These are phyloP conservation scores for Penaeus indicus DNA, from an alignment of 1,140 invertebrate species.

Conservation along the genomic window DNA sequence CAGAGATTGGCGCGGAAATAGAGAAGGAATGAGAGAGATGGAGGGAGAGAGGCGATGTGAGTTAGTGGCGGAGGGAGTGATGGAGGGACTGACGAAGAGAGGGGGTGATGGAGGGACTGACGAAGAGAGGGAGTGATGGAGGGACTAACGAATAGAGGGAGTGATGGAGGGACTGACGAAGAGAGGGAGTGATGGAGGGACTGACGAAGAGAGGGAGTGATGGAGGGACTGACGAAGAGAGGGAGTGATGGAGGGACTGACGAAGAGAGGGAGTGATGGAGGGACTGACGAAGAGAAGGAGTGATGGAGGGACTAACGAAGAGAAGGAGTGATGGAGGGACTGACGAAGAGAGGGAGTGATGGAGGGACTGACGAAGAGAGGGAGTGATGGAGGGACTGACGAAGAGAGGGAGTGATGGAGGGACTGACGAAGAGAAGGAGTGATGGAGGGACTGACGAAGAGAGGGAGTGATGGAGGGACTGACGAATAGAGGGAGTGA, in stretches of 20 bases:
- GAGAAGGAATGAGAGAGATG: background rate
- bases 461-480: background rate
- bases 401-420: background rate
- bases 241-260: background rate
- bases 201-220: background rate
- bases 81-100: background rate
- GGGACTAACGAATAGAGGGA: background rate
- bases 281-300: background rate
- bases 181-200: constrained; percentile 1
- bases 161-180: constrained; percentile 2
- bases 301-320: background rate
- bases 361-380: background rate
- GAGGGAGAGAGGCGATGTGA: background rate
- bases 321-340: background rate
- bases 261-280: background rate
- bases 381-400: background rate
- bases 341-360: background rate
- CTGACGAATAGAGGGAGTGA: background rate
- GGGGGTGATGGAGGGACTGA: background rate
- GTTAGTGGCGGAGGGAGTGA: background rate
- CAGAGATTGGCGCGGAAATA: background rate
- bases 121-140: background rate
- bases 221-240: background rate
- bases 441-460: background rate
- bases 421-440: background rate